Percentiles rank a stretch among this genome's conserved stretches.
Conservation (phyloP, 2,888 invertebrate species). For the Adineta ricciae region DNA sequence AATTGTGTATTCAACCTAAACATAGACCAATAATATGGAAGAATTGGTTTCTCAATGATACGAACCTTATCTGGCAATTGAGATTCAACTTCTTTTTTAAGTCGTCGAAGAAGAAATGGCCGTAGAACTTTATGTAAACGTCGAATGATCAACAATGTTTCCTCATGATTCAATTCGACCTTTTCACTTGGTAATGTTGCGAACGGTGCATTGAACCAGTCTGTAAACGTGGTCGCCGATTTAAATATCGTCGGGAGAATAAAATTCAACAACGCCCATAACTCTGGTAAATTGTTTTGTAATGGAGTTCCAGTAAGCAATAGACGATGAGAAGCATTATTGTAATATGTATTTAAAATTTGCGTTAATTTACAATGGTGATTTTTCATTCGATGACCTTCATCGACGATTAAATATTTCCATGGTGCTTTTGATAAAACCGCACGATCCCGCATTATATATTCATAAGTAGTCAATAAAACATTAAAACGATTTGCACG, state of each 20-base stretch:
- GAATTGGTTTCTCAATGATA: not conserved
- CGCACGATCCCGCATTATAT: slow-evolving; percentile 93
- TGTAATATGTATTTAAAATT: slow-evolving; percentile 84
- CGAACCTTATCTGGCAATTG: slow-evolving; percentile 82
- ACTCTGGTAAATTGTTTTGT: slow-evolving; percentile 90
- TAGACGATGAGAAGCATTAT: slow-evolving; percentile 78
- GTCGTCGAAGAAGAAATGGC: slow-evolving; percentile 84
- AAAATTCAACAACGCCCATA: slow-evolving; percentile 97
- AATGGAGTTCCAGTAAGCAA: slow-evolving; percentile 89
- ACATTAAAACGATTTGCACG: slow-evolving; percentile 81
- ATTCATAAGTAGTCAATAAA: slow-evolving; percentile 95
- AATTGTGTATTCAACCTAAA: slow-evolving; percentile 71
- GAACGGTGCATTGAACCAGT: slow-evolving; percentile 99
- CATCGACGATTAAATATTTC: slow-evolving; percentile 99
- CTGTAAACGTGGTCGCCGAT: slow-evolving; percentile 93
- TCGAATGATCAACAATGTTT: slow-evolving; percentile 96
- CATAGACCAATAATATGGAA: not conserved
- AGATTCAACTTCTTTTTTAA: slow-evolving; percentile 98
- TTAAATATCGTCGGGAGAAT: slow-evolving; percentile 95
- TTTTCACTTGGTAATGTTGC: slow-evolving; percentile 83
- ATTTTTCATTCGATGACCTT: slow-evolving; percentile 99
- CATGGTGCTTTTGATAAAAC: slow-evolving; percentile 81
- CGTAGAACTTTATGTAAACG: slow-evolving; percentile 96
- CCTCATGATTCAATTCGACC: slow-evolving; percentile 96
- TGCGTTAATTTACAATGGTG: slow-evolving; percentile 98